phyloP scores from a whole-genome alignment of 2,888 invertebrate species.

The Cerastoderma edule region DNA sequence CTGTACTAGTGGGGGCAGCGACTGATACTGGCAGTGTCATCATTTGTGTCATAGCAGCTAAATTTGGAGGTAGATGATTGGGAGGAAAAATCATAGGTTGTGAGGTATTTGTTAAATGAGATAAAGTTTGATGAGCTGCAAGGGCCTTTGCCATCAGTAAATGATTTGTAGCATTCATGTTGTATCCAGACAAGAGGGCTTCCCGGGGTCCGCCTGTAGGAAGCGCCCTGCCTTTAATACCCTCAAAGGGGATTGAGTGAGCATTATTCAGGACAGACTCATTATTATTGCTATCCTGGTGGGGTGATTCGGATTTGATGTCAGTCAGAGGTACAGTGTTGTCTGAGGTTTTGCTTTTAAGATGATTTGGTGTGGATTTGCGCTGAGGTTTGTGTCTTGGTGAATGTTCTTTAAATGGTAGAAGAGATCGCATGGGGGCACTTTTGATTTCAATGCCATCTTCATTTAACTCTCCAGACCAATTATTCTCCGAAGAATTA shows the following conservation, averaged over 20 bases:
- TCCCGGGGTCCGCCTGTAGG: slow-evolving; percentile 26
- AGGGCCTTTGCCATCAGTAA: slow-evolving; percentile 57
- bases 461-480: slow-evolving; percentile 59
- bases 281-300: slow-evolving; percentile 55
- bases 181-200: slow-evolving; percentile 40
- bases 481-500: slow-evolving; percentile 55
- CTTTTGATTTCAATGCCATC: slow-evolving; percentile 67
- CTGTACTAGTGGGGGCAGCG: slow-evolving; percentile 26
- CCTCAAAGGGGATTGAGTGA: slow-evolving; percentile 20
- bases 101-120: slow-evolving; percentile 58
- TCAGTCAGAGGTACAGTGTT: slow-evolving; percentile 54
- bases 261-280: slow-evolving; percentile 14
- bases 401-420: slow-evolving; percentile 60
- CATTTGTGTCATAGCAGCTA: slow-evolving; percentile 61
- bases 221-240: slow-evolving; percentile 15
- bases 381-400: slow-evolving; percentile 61
- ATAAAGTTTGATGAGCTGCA: slow-evolving; percentile 54
- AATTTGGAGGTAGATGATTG: slow-evolving; percentile 58
- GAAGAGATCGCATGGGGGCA: slow-evolving; percentile 71
- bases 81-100: slow-evolving; percentile 52
- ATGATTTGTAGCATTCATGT: slow-evolving; percentile 54
- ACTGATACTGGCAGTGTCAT: slow-evolving; percentile 53
- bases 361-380: slow-evolving; percentile 61
- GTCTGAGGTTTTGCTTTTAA: slow-evolving; percentile 61
- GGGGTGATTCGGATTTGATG: slow-evolving; percentile 38